Evolutionary conservation across 30 jellyfish, hydroid and myxozoan species (phyloP).

Genomic region (Euphysa ruthae): DNA sequence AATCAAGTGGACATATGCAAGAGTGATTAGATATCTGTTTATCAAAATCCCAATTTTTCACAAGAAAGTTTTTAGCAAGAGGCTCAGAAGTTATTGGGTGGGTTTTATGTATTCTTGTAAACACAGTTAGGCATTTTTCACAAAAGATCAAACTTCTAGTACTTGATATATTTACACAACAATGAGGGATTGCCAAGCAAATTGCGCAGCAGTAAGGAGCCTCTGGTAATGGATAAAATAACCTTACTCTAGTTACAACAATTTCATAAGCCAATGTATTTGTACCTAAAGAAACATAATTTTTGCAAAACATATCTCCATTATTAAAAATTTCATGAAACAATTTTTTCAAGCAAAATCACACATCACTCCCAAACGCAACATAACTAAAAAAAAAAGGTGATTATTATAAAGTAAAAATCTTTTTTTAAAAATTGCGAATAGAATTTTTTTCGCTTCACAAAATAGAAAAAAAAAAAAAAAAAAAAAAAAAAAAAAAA

Average conservation of each 20-base stretch:
- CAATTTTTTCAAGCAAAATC: too few species aligned
- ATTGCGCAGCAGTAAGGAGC: not conserved
- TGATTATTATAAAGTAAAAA: too few species aligned
- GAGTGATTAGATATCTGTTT: not conserved
- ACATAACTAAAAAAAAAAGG: too few species aligned
- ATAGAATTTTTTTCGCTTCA: too few species aligned
- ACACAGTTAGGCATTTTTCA: not conserved
- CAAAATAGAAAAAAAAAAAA: too few species aligned
- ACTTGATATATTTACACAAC: not conserved
- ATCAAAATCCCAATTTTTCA: not conserved
- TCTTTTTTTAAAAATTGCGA: too few species aligned
- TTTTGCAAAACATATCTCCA: too few species aligned
- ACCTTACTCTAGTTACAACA: not conserved
- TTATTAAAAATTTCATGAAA: too few species aligned
- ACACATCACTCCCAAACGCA: too few species aligned
- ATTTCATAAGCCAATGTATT: not conserved
- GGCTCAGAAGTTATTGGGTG: slow-evolving; percentile 6
- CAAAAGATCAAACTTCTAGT: not conserved
- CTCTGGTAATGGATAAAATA: not conserved
- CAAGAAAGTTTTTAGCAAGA: not conserved
- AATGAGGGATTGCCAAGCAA: not conserved
- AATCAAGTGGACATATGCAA: not conserved
- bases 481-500: too few species aligned
- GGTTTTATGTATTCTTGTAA: not conserved
- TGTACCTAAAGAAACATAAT: too few species aligned